phyloP scores from a whole-genome alignment of 2,888 invertebrate genomes.

The Cephus pulcher region DNA sequence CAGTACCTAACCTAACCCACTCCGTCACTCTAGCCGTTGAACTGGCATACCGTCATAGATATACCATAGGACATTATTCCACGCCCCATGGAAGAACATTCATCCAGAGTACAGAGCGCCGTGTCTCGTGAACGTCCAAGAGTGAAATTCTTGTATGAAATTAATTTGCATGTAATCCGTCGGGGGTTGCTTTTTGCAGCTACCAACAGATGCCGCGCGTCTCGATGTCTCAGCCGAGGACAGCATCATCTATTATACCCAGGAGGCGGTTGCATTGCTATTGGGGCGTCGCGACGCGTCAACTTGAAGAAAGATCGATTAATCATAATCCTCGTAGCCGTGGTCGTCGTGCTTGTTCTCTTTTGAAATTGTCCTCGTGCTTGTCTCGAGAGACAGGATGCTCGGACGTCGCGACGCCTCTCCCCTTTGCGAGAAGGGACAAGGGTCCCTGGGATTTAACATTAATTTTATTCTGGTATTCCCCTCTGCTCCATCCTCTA shows the following conservation, averaged over 20 bases:
- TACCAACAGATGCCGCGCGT: background rate
- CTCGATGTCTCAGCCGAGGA: background rate
- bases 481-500: background rate
- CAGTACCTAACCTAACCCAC: background rate
- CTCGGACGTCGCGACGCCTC: background rate
- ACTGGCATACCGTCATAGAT: too few relatives aligned
- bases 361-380: background rate
- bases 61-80: background rate
- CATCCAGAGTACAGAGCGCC: background rate
- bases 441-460: slow-evolving; percentile 1
- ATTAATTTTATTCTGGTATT: slow-evolving; percentile 3
- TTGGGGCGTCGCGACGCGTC: background rate
- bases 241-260: background rate
- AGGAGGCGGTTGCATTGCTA: background rate
- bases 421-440: background rate
- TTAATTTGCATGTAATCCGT: background rate
- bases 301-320: background rate
- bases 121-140: background rate
- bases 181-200: background rate
- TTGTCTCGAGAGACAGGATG: background rate
- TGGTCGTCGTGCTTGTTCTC: background rate
- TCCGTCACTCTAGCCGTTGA: too few relatives aligned
- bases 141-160: background rate
- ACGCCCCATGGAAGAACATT: too few relatives aligned
- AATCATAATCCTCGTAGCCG: background rate